phyloP scores from a whole-genome alignment of 1,140 invertebrate species.

The Drosophila subpulchrella region DNA sequence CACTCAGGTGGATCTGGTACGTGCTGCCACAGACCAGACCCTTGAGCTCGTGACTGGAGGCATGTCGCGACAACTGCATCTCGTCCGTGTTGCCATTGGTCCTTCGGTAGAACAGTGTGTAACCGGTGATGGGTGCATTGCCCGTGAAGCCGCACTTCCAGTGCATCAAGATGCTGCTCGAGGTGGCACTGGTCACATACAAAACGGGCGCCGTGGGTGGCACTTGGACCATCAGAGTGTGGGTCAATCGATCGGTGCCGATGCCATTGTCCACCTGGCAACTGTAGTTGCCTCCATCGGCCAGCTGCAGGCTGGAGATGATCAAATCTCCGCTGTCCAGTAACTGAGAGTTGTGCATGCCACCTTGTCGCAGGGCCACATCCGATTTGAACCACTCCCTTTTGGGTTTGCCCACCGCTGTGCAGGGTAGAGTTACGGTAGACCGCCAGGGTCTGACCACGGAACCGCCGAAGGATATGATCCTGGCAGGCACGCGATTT shows the following conservation, averaged over 20 bases:
- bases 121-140: slow-evolving; percentile 88
- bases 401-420: slow-evolving; percentile 88
- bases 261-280: slow-evolving; percentile 91
- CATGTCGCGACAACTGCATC: slow-evolving; percentile 87
- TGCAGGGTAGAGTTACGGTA: slow-evolving; percentile 87
- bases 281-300: slow-evolving; percentile 90
- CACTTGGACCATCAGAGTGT: slow-evolving; percentile 88
- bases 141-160: slow-evolving; percentile 90
- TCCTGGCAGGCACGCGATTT: slow-evolving; percentile 88
- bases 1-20: slow-evolving; percentile 90
- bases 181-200: slow-evolving; percentile 90
- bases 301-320: slow-evolving; percentile 87
- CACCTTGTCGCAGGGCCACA: slow-evolving; percentile 83
- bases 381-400: slow-evolving; percentile 89
- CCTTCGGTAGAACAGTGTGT: slow-evolving; percentile 88
- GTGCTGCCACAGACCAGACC: slow-evolving; percentile 90
- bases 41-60: slow-evolving; percentile 89
- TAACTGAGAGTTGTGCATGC: slow-evolving; percentile 87
- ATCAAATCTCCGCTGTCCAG: slow-evolving; percentile 88
- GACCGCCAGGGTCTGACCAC: slow-evolving; percentile 88
- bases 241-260: slow-evolving; percentile 88
- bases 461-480: slow-evolving; percentile 89
- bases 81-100: slow-evolving; percentile 88
- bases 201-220: slow-evolving; percentile 89
- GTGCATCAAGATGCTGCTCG: slow-evolving; percentile 89